A percentile compares a stretch with the other conserved stretches of the same genome.
These are phyloP conservation scores for Diuraphis noxia DNA, from an alignment of 1,140 invertebrate species.

Conservation along the genomic window DNA sequence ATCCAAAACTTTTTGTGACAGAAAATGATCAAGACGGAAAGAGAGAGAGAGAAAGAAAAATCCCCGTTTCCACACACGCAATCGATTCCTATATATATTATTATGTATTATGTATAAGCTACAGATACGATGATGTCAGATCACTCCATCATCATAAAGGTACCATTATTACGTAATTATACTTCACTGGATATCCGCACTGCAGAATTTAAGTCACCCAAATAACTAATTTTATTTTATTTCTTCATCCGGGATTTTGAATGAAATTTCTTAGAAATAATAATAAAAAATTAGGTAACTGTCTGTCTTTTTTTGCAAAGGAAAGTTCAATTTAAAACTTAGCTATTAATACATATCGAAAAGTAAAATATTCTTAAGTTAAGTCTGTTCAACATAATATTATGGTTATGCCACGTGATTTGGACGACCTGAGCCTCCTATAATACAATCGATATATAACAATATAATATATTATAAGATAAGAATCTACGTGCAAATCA, in stretches of 20 bases:
- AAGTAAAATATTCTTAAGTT: background rate
- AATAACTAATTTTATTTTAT: background rate
- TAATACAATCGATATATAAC: background rate
- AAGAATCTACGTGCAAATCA: background rate
- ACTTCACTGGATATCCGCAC: background rate
- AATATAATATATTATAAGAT: background rate
- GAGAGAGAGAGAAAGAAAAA: background rate
- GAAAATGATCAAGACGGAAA: constrained; percentile 9
- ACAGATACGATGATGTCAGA: background rate
- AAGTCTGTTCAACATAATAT: background rate
- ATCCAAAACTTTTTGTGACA: constrained; percentile 19
- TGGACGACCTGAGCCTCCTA: too few relatives aligned
- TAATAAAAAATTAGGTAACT: background rate
- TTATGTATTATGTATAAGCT: background rate
- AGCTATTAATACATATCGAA: background rate
- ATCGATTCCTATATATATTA: constrained; percentile 8
- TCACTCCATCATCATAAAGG: too few relatives aligned
- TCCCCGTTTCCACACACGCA: constrained; percentile 31
- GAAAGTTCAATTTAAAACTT: background rate
- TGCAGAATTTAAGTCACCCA: background rate
- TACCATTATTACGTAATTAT: background rate
- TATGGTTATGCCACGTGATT: too few relatives aligned
- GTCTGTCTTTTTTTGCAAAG: background rate
- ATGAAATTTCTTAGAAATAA: background rate
- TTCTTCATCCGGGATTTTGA: background rate